Evolutionary conservation across 2,888 invertebrate genomes (phyloP).

Genomic region (Chesias legatella): DNA sequence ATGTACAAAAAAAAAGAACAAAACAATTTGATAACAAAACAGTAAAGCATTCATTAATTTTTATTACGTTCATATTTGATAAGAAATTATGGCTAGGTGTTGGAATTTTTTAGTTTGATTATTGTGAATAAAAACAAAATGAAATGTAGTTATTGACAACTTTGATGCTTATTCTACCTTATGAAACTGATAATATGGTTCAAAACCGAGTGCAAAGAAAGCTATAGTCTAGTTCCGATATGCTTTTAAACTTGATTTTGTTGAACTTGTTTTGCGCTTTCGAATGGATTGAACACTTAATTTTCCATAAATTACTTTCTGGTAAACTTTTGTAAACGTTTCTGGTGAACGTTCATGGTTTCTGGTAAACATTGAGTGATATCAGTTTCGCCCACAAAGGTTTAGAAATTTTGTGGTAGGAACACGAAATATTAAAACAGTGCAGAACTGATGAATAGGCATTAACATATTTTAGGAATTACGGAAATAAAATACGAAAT

Average conservation of each 20-base stretch:
- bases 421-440: too few species aligned
- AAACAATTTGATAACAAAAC: conserved; percentile 6
- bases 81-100: conserved; percentile 29
- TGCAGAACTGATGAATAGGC: too few species aligned
- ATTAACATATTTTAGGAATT: too few species aligned
- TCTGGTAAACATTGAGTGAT: conserved; percentile 5
- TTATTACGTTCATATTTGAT: conserved; percentile 26
- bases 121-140: conserved; percentile 21
- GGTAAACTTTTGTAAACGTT: too few species aligned
- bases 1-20: conserved; percentile 8
- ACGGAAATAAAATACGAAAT: too few species aligned
- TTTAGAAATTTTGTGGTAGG: too few species aligned
- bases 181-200: conserved; percentile 5
- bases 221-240: background rate
- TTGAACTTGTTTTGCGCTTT: conserved; percentile 6
- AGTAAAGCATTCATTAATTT: conserved; percentile 6
- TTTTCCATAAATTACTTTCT: too few species aligned
- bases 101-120: conserved; percentile 29
- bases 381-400: background rate
- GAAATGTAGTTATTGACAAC: conserved; percentile 9
- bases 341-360: too few species aligned
- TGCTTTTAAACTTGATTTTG: conserved; percentile 11
- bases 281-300: conserved; percentile 5
- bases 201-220: background rate
- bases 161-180: conserved; percentile 4